Evolutionary conservation across 2,888 invertebrate species (phyloP).

Genomic region (Chirona hameri): DNA sequence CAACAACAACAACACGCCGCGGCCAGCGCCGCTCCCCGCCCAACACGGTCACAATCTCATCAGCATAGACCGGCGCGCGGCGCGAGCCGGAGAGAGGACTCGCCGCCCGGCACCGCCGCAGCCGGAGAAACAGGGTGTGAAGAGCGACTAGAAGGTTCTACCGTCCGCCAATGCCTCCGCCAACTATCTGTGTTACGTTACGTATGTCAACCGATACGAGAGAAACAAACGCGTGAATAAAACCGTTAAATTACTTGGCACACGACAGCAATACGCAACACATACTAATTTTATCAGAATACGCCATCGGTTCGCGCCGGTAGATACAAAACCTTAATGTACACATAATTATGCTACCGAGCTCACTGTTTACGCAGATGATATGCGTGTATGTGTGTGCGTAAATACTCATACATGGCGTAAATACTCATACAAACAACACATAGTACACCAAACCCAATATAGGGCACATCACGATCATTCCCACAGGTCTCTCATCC

Average conservation of each 20-base stretch:
- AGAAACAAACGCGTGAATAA: neutral
- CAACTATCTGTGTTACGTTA: neutral
- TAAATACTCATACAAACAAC: constrained; percentile 27
- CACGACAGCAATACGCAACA: constrained; percentile 27
- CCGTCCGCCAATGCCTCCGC: neutral
- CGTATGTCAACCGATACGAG: neutral
- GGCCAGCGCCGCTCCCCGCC: neutral
- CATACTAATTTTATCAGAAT: neutral
- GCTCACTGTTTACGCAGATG: constrained; percentile 5
- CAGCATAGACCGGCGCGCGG: neutral
- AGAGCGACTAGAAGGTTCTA: constrained; percentile 23
- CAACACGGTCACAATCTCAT: neutral
- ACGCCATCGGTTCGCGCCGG: neutral
- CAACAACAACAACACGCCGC: neutral
- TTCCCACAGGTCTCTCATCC: neutral
- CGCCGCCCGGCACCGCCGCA: neutral
- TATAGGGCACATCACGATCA: neutral
- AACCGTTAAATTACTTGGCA: constrained; percentile 25
- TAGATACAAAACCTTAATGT: constrained; percentile 13
- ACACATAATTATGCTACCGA: constrained; percentile 22
- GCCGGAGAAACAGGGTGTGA: neutral
- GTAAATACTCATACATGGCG: constrained; percentile 22
- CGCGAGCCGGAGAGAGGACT: neutral
- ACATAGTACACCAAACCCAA: constrained; percentile 3
- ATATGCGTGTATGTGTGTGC: constrained; percentile 8